Evolutionary conservation across 2,888 invertebrate species (phyloP).

Genomic region (Galerucella nymphaeae): DNA sequence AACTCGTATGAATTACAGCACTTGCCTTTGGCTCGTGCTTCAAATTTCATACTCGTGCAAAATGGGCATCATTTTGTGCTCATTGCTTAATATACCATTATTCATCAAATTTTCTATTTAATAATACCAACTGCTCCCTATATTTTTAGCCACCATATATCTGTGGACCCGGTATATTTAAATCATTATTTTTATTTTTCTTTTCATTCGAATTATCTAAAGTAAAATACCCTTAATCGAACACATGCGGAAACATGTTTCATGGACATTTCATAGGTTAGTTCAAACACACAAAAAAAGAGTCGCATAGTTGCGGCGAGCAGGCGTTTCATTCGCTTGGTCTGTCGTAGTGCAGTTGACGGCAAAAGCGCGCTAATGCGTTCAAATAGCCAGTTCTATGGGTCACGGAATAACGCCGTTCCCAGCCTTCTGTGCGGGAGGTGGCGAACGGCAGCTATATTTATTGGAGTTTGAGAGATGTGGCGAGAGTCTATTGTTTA

Average conservation of each 20-base stretch:
- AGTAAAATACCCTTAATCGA: background rate
- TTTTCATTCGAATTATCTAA: too few relatives aligned
- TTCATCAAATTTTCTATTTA: too few relatives aligned
- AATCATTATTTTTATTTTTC: too few relatives aligned
- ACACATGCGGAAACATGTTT: background rate
- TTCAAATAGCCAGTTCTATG: conserved; percentile 4
- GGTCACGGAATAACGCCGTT: background rate
- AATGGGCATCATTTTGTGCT: too few relatives aligned
- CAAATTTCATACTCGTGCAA: too few relatives aligned
- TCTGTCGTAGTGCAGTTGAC: conserved; percentile 27
- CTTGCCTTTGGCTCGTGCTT: too few relatives aligned
- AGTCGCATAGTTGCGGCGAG: conserved; percentile 24
- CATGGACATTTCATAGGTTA: background rate
- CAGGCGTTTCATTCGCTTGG: background rate
- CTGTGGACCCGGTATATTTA: too few relatives aligned
- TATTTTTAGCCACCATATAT: too few relatives aligned
- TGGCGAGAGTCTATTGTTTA: too few relatives aligned
- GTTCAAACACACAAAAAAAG: background rate
- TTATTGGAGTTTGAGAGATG: background rate
- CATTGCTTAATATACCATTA: too few relatives aligned
- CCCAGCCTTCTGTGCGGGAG: conserved; percentile 19
- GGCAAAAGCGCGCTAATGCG: conserved; percentile 30
- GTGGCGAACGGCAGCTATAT: conserved; percentile 12
- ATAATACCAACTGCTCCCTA: too few relatives aligned
- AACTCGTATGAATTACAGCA: too few relatives aligned